Conservation (phyloP, 35 echinoderm and acorn worm species). For the Heliocidaris tuberculata region DNA sequence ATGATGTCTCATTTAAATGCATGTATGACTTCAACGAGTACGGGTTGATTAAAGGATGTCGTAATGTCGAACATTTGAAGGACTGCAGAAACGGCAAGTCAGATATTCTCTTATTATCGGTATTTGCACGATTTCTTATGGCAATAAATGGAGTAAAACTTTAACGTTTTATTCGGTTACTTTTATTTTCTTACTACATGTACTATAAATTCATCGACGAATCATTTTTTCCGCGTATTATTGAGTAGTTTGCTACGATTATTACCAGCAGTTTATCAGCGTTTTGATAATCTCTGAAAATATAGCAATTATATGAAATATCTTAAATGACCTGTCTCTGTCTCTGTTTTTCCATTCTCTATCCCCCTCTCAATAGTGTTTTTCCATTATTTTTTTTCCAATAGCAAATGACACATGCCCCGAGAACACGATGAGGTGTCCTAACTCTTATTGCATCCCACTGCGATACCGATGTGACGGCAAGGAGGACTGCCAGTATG, state of each 20-base stretch:
- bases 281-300: no score
- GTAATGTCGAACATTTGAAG: slow-evolving; percentile 47
- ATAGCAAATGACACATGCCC: slow-evolving; percentile 9
- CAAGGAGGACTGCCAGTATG: slow-evolving; percentile 49
- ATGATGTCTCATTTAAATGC: neutral
- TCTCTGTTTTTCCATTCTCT: no score
- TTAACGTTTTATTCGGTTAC: no score
- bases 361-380: no score
- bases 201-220: no score
- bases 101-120: neutral
- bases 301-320: no score
- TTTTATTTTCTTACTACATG: no score
- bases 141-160: no score
- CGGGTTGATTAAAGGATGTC: slow-evolving; percentile 41
- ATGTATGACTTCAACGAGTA: slow-evolving; percentile 32
- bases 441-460: slow-evolving; percentile 60
- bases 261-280: no score
- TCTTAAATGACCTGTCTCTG: neutral
- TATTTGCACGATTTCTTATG: no score
- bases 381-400: neutral
- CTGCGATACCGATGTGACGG: slow-evolving; percentile 53
- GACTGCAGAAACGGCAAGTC: slow-evolving; percentile 35
- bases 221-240: no score
- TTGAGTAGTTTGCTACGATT: no score
- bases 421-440: slow-evolving; percentile 47